Base-by-base conservation (phyloP, 2,797 vertebrate genomes). In the Pangasius sanitwongsei region DNA sequence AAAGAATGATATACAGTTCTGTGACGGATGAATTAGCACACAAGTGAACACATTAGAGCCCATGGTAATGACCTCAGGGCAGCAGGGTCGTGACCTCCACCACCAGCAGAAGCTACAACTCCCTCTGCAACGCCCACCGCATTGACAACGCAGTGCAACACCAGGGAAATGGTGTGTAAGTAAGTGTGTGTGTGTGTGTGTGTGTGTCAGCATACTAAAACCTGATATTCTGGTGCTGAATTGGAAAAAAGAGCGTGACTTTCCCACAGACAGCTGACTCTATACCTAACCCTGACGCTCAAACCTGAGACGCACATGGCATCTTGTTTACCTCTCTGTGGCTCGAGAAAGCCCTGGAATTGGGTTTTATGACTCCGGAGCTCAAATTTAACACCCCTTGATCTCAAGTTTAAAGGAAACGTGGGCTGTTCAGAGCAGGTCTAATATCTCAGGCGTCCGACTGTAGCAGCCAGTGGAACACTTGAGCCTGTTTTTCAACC, bases 11-110 rank as follows among this genome's bases (percentile, higher is more conserved):
- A 31, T 53, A 75, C 28, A 84, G 65, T 44, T 88, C 15, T 53
- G 72, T 44, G 72, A 74, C 12, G 72, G 37, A 74, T 74, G 37
- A 74, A 74, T 28, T 72, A 67, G 31, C 37, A 70, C 48, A 83
- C 61, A 34, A 5, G 23, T 77, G 63, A 48, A 78, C 82, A 84
- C 87, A 81, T 23, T 70, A 61, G 34, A 84, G 50, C 53, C 23
- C 11, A 34, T 61, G 69, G 77, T 63, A 91, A 86, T 86, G 87
- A 87, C 77, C 86, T 74, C 31, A 44, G 83, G 72, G 63, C 83
- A 37, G 61, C 57, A 86, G 57, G 88, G 89, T 90, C 80, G 86
- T 61, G 84, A 89, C 86, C 88, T 85, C 69, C 72, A 44, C 72
- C 74, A 85, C 31, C 85, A 87, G 82, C 78, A 86, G 78, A 75